Evolutionary conservation across 2,888 invertebrate genomes (phyloP).

Genomic region (Schizaphis graminum): DNA sequence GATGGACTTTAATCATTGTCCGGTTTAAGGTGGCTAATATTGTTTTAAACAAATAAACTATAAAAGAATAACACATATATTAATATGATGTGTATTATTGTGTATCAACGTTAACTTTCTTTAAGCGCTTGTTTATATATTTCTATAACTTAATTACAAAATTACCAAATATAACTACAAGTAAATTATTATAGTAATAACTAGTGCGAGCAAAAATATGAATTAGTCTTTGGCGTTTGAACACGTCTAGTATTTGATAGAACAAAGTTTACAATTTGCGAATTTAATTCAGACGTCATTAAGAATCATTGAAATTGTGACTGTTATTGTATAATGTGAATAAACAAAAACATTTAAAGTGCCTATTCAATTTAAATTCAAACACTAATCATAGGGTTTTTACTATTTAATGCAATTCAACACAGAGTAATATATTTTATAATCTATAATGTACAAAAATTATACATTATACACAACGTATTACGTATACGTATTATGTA

Average conservation of each 20-base stretch:
- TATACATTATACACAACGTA: not conserved
- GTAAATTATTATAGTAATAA: not conserved
- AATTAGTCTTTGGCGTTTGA: not conserved
- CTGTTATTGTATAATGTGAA: not conserved
- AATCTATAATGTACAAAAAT: not conserved
- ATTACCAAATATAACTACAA: not conserved
- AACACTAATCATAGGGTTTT: not conserved
- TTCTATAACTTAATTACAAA: not conserved
- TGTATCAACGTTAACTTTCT: not conserved
- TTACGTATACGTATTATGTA: too few species aligned
- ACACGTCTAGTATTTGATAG: not conserved
- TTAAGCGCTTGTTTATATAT: not conserved
- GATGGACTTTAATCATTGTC: conserved; percentile 6
- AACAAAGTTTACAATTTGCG: not conserved
- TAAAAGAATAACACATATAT: not conserved
- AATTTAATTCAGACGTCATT: not conserved
- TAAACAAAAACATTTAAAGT: not conserved
- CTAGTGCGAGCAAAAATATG: not conserved
- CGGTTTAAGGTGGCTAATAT: not conserved
- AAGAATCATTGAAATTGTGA: not conserved
- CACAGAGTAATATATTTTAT: not conserved
- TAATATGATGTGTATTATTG: not conserved
- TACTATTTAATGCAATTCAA: not conserved
- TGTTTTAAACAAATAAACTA: not conserved
- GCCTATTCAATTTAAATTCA: not conserved